Percentiles rank a stretch among this genome's conserved stretches.
phyloP scores from a whole-genome alignment of 2,113 vertebrate species.

The Rhodinocichla rosea region DNA sequence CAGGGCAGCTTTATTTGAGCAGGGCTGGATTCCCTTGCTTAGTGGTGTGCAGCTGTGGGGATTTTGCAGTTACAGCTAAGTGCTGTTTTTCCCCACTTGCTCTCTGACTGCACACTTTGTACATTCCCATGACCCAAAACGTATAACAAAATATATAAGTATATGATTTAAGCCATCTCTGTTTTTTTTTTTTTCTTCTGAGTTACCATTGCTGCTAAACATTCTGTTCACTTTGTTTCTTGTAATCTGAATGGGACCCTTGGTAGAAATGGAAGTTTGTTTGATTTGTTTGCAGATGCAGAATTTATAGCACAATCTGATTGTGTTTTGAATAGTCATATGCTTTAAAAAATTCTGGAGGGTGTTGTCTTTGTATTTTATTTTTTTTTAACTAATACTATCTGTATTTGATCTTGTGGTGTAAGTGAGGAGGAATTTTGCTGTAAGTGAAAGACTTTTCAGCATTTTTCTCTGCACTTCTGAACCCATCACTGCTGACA shows the following conservation, averaged over 20 bases:
- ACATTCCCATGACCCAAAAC: background rate
- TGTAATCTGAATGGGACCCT: background rate
- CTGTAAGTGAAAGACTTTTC: background rate
- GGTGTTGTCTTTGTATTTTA: background rate
- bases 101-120: background rate
- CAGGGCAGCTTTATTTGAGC: background rate
- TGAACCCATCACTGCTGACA: background rate
- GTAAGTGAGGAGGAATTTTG: background rate
- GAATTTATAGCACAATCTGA: background rate
- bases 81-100: fast-evolving
- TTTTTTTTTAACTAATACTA: background rate
- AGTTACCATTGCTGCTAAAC: background rate
- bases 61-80: background rate
- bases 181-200: background rate
- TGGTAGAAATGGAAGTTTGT: background rate
- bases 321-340: background rate
- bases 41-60: background rate
- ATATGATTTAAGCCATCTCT: background rate
- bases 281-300: background rate
- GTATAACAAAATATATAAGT: no score
- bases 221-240: background rate
- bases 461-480: background rate
- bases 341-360: background rate
- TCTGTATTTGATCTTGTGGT: background rate
- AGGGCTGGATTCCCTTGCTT: background rate